A percentile compares a stretch with the other conserved stretches of the same genome.
Conservation (phyloP, 2,797 vertebrate genomes). For the Cercopithecus petaurista region DNA sequence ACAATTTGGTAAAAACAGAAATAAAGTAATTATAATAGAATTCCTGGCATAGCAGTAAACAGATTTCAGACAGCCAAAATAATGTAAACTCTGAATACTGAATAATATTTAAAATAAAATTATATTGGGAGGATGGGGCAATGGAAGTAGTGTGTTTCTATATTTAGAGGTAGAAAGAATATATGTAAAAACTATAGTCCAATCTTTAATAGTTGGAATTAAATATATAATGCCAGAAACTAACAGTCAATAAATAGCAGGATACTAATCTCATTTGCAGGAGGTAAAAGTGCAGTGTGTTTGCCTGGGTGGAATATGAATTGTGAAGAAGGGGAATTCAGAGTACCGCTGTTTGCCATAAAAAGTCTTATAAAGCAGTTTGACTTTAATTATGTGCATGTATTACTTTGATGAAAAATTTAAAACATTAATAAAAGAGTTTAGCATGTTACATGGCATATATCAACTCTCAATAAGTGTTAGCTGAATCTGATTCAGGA, state of each 20-base stretch:
- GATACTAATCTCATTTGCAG: background rate
- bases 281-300: background rate
- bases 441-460: background rate
- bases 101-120: background rate
- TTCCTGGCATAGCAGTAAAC: background rate
- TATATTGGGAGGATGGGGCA: background rate
- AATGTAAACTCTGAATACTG: background rate
- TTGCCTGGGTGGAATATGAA: background rate
- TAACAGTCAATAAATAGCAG: background rate
- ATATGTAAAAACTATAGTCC: background rate
- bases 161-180: background rate
- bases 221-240: background rate
- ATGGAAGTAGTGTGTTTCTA: background rate
- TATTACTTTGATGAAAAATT: constrained; percentile 18
- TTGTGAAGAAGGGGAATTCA: background rate
- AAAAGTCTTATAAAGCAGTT: background rate
- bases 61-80: background rate
- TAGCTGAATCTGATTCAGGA: background rate
- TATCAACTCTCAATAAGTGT: background rate
- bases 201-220: background rate
- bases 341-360: background rate
- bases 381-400: background rate
- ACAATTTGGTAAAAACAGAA: background rate
- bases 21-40: background rate
- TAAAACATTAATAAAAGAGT: background rate